These are phyloP conservation scores for Fopius arisanus DNA, from an alignment of 1,140 invertebrate species.

Conservation along the genomic window DNA sequence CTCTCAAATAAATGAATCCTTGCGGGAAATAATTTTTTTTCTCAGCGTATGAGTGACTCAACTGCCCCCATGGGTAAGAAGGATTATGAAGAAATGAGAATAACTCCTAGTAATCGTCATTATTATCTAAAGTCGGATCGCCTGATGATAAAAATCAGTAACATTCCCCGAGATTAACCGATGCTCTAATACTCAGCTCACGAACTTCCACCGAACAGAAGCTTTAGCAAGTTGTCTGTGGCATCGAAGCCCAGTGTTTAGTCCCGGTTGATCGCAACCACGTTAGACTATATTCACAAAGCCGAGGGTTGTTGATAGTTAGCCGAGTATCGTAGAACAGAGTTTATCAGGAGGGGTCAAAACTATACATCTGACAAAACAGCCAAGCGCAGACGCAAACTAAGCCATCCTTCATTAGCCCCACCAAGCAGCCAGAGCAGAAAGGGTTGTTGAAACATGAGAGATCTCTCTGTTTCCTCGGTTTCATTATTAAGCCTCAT, in stretches of 20 bases:
- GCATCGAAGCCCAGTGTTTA: constrained; percentile 6
- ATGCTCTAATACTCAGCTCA: not conserved
- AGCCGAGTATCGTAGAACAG: not conserved
- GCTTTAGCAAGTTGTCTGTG: not conserved
- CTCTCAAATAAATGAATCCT: too few relatives aligned
- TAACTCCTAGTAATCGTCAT: too few relatives aligned
- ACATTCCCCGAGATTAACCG: not conserved
- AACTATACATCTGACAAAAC: not conserved
- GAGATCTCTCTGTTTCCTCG: not conserved
- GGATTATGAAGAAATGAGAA: too few relatives aligned
- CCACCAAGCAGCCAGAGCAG: not conserved
- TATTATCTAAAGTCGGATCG: too few relatives aligned
- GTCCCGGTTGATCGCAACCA: constrained; percentile 1
- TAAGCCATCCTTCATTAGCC: not conserved
- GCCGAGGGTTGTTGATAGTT: not conserved
- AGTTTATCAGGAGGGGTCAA: not conserved
- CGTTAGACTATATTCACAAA: constrained; percentile 10
- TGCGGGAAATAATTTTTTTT: too few relatives aligned
- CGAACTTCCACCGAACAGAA: not conserved
- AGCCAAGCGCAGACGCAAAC: not conserved
- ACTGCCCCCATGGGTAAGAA: too few relatives aligned
- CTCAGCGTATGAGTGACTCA: too few relatives aligned
- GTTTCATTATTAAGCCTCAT: not conserved
- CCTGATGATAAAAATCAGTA: too few relatives aligned
- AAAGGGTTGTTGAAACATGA: not conserved